Evolutionary conservation across 2,113 vertebrate genomes (phyloP).

Genomic region (Pycnonotus jocosus): DNA sequence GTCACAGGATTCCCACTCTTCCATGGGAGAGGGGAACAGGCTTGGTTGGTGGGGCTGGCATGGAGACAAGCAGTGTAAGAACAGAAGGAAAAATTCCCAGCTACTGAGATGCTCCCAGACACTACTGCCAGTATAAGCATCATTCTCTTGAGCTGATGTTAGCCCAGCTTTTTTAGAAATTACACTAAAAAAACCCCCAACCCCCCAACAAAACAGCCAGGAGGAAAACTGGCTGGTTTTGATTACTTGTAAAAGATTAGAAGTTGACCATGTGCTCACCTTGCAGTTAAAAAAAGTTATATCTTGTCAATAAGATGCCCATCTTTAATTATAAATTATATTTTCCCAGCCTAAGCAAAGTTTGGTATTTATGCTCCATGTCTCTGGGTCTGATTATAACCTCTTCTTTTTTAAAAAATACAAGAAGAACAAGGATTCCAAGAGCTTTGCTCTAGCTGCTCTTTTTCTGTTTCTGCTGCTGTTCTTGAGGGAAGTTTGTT

Average conservation of each 20-base stretch:
- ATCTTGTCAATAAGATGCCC: constrained; percentile 5
- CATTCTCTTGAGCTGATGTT: not conserved
- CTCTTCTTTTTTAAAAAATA: not conserved
- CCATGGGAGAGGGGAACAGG: not conserved
- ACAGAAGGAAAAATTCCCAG: not conserved
- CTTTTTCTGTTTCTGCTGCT: not conserved
- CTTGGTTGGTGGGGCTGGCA: not conserved
- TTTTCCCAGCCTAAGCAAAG: constrained; percentile 27
- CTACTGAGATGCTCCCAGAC: not conserved
- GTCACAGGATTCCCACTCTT: not conserved
- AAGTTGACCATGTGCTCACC: not conserved
- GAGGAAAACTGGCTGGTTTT: not conserved
- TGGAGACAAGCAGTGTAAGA: not conserved
- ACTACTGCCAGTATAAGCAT: not conserved
- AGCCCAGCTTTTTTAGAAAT: not conserved
- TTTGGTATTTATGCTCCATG: constrained; percentile 25
- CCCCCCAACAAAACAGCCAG: not conserved
- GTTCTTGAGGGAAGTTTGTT: not conserved
- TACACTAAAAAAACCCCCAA: too few species aligned
- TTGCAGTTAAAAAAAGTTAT: not conserved
- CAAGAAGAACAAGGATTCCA: not conserved
- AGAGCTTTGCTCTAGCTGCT: not conserved
- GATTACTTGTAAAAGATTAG: not conserved
- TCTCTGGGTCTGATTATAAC: not conserved
- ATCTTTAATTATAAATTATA: constrained; percentile 13